Evolutionary conservation across 2,888 invertebrate genomes (phyloP).

Genomic region (Opisthograptis luteolata): DNA sequence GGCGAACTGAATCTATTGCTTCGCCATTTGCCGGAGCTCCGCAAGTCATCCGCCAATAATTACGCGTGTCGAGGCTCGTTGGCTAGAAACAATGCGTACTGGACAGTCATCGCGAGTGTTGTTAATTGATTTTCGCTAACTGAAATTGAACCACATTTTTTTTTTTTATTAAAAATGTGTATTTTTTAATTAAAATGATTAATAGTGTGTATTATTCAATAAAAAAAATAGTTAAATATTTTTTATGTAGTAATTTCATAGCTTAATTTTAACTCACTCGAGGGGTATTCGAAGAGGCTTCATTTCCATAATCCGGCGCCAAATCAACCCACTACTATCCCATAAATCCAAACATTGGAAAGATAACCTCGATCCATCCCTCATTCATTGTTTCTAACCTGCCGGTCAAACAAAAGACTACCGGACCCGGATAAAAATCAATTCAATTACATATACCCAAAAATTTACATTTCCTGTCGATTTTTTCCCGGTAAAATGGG

Average conservation of each 20-base stretch:
- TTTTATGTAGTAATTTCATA: no score
- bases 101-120: constrained; percentile 8
- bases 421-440: constrained; percentile 25
- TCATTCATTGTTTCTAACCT: neutral
- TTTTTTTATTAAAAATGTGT: no score
- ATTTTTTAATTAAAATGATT: no score
- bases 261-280: no score
- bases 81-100: constrained; percentile 12
- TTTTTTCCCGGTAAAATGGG: constrained; percentile 19
- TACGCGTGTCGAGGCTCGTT: constrained; percentile 24
- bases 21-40: neutral
- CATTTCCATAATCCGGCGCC: no score
- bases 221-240: no score
- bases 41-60: constrained; percentile 24
- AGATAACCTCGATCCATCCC: neutral
- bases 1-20: neutral
- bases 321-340: no score
- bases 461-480: constrained; percentile 34
- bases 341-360: neutral
- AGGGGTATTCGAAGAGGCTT: no score
- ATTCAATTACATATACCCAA: constrained; percentile 27
- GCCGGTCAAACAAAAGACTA: constrained; percentile 4
- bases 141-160: no score
- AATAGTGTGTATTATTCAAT: no score
- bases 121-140: constrained; percentile 12